These are phyloP conservation scores for Steinernema feltiae DNA, from an alignment of 1,140 invertebrate species.

Conservation along the genomic window DNA sequence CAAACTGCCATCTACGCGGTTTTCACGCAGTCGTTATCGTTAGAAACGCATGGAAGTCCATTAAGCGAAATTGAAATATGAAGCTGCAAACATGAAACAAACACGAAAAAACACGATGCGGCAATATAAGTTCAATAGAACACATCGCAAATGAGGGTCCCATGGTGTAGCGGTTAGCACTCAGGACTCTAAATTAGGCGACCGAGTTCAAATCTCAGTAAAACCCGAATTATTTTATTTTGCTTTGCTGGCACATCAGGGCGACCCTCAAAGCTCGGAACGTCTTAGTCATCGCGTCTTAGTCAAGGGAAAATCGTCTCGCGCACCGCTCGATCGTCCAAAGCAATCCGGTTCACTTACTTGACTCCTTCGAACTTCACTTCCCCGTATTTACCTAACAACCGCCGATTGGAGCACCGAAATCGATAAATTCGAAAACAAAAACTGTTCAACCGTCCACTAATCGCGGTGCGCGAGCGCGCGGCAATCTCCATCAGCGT, in stretches of 20 bases:
- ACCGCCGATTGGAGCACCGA: background rate
- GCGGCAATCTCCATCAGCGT: background rate
- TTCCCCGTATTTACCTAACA: background rate
- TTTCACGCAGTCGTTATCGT: too few species aligned
- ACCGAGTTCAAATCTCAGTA: background rate
- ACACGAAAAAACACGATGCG: too few species aligned
- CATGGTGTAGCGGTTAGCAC: background rate
- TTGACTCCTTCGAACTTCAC: background rate
- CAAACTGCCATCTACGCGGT: too few species aligned
- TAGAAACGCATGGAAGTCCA: too few species aligned
- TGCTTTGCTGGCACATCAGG: too few species aligned
- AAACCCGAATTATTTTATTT: background rate
- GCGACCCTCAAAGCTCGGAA: too few species aligned
- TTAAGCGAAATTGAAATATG: too few species aligned
- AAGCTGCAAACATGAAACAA: too few species aligned
- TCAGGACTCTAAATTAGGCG: background rate
- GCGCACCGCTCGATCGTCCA: background rate
- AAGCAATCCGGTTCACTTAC: background rate
- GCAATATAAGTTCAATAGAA: background rate
- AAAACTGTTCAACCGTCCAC: constrained; percentile 9
- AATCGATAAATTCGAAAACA: background rate
- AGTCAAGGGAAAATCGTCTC: background rate
- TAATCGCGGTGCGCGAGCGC: constrained; percentile 3
- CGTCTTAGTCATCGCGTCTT: too few species aligned
- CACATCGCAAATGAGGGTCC: background rate